A percentile compares a stretch with the other conserved stretches of the same genome.
Conservation (phyloP, 1,140 invertebrate species). For the Micrasema minimum region DNA sequence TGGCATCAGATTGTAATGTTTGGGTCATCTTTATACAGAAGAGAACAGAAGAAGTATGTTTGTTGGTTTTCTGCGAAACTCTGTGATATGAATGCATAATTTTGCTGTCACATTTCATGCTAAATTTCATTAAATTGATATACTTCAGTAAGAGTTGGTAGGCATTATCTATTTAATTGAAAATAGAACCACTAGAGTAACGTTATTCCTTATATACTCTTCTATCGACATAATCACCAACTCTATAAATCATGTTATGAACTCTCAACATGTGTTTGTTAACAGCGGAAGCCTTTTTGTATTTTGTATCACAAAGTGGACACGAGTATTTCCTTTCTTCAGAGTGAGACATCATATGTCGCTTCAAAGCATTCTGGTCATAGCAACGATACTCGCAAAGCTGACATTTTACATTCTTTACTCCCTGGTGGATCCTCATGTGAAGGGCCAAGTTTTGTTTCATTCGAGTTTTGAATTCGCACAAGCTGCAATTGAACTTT, state of each 20-base stretch:
- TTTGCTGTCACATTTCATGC: too few relatives aligned
- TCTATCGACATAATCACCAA: constrained; percentile 54
- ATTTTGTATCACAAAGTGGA: constrained; percentile 57
- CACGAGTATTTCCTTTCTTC: constrained; percentile 21
- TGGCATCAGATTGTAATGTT: too few relatives aligned
- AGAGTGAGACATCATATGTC: constrained; percentile 21
- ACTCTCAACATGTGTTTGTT: constrained; percentile 63
- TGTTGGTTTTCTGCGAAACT: too few relatives aligned
- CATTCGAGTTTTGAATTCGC: constrained; percentile 65
- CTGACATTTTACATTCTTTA: constrained; percentile 21
- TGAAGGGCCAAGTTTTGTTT: constrained; percentile 59
- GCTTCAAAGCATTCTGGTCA: not conserved
- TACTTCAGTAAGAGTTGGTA: too few relatives aligned
- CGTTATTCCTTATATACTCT: not conserved
- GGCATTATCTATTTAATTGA: too few relatives aligned
- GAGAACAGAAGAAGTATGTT: too few relatives aligned
- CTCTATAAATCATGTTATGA: constrained; percentile 60
- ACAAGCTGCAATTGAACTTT: constrained; percentile 66
- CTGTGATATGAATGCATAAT: too few relatives aligned
- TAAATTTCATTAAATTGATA: too few relatives aligned
- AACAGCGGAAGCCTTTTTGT: constrained; percentile 61
- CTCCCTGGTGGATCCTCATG: constrained; percentile 6
- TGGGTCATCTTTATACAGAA: too few relatives aligned
- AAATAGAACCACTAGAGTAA: too few relatives aligned
- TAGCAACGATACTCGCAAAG: constrained; percentile 4